These are phyloP conservation scores for Philypnodon macrostomus DNA, from an alignment of 2,797 vertebrate species.

Conservation along the genomic window DNA sequence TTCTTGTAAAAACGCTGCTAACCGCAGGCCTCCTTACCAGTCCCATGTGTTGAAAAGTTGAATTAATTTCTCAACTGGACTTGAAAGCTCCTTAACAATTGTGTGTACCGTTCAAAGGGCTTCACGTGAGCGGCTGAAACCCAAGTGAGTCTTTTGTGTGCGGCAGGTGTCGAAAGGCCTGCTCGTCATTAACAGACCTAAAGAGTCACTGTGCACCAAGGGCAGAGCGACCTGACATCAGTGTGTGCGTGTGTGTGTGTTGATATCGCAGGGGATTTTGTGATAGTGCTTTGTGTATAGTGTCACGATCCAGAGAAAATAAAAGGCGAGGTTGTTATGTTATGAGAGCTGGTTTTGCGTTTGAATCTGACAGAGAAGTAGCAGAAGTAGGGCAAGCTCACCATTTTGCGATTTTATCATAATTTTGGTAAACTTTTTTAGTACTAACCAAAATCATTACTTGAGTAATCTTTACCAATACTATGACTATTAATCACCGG, in stretches of 20 bases:
- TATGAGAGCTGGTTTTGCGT: slow-evolving; percentile 22
- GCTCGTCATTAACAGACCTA: slow-evolving; percentile 69
- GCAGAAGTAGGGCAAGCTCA: too few species aligned
- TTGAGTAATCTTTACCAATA: too few species aligned
- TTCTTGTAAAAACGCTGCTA: too few species aligned
- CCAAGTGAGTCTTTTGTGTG: slow-evolving; percentile 47
- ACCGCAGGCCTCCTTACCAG: too few species aligned
- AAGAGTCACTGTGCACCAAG: slow-evolving; percentile 66
- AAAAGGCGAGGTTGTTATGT: slow-evolving; percentile 39
- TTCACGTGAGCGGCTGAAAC: slow-evolving; percentile 18
- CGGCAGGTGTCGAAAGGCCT: slow-evolving; percentile 61
- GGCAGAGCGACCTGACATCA: slow-evolving; percentile 75
- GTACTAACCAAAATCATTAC: too few species aligned
- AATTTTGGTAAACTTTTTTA: too few species aligned
- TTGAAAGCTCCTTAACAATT: slow-evolving; percentile 9
- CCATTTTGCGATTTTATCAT: too few species aligned
- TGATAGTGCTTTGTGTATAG: slow-evolving; percentile 38
- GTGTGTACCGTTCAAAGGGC: slow-evolving; percentile 11
- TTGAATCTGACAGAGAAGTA: too few species aligned
- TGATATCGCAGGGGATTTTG: slow-evolving; percentile 43
- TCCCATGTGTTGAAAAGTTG: background rate
- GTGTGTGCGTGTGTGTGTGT: slow-evolving; percentile 42
- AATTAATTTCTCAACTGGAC: background rate
- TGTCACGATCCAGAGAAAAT: slow-evolving; percentile 36
- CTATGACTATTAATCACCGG: too few species aligned